Percentiles rank a stretch among this genome's conserved stretches.
These are phyloP conservation scores for Eidolon helvum DNA, from an alignment of 2,113 vertebrate species.

Conservation along the genomic window DNA sequence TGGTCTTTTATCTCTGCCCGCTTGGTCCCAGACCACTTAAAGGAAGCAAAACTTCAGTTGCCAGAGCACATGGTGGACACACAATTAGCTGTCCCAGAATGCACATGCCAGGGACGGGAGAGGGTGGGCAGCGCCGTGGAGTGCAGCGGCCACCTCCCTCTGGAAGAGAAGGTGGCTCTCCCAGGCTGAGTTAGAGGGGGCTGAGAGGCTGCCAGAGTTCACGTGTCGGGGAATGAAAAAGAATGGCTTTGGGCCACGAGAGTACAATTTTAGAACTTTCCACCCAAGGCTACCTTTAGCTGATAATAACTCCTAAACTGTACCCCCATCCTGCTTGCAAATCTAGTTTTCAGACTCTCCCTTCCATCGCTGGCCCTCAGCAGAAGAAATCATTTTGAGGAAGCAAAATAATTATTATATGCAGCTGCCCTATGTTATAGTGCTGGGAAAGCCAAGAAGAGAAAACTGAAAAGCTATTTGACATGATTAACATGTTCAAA, in stretches of 20 bases:
- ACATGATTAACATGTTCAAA: background rate
- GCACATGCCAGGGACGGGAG: background rate
- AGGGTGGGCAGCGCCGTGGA: background rate
- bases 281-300: background rate
- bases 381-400: background rate
- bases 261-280: background rate
- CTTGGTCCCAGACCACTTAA: background rate
- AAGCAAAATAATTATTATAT: background rate
- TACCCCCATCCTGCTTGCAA: too few species aligned
- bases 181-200: too few species aligned
- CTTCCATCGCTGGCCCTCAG: background rate
- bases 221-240: background rate
- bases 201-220: background rate
- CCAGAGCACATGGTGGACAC: background rate
- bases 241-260: background rate
- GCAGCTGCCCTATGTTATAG: background rate
- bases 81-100: too few species aligned
- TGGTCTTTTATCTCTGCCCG: background rate
- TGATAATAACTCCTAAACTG: background rate
- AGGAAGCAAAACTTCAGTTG: background rate
- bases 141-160: background rate
- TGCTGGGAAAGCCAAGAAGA: background rate
- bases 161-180: background rate
- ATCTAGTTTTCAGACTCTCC: background rate
- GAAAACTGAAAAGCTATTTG: background rate